These are phyloP conservation scores for Scyliorhinus canicula DNA, from an alignment of 2,797 vertebrate genomes.

Conservation along the genomic window DNA sequence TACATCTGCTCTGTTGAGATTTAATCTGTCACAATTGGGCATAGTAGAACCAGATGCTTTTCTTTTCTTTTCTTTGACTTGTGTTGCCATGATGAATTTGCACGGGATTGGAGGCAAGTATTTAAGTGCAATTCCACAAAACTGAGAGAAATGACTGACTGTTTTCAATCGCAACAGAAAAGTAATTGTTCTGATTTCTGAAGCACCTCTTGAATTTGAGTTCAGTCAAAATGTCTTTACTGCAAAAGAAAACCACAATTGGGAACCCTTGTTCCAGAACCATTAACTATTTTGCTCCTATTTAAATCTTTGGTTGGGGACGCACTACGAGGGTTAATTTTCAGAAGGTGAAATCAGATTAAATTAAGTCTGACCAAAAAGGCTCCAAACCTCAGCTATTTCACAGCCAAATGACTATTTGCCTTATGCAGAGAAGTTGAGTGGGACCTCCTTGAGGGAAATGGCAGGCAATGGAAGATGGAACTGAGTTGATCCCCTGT, in stretches of 20 bases:
- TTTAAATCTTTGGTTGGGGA: background rate
- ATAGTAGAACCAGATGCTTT: constrained; percentile 13
- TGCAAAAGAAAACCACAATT: background rate
- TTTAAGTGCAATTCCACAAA: background rate
- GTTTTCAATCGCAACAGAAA: background rate
- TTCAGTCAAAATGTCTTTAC: background rate
- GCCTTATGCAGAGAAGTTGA: background rate
- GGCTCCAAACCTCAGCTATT: background rate
- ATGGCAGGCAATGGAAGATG: background rate
- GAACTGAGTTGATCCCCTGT: background rate
- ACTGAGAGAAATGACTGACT: background rate
- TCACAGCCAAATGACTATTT: background rate
- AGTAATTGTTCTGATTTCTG: background rate
- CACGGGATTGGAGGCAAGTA: background rate
- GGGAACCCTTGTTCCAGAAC: background rate
- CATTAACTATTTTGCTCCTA: background rate
- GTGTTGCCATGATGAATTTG: background rate
- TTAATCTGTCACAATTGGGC: background rate
- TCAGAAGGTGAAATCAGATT: background rate
- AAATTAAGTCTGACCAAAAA: background rate
- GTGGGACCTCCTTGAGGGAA: background rate
- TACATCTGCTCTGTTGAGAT: background rate
- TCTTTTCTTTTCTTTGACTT: background rate
- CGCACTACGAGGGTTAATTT: background rate
- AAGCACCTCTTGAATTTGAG: background rate